Conservation (phyloP, 2,888 invertebrate genomes). For the Mellilla xanthometata region DNA sequence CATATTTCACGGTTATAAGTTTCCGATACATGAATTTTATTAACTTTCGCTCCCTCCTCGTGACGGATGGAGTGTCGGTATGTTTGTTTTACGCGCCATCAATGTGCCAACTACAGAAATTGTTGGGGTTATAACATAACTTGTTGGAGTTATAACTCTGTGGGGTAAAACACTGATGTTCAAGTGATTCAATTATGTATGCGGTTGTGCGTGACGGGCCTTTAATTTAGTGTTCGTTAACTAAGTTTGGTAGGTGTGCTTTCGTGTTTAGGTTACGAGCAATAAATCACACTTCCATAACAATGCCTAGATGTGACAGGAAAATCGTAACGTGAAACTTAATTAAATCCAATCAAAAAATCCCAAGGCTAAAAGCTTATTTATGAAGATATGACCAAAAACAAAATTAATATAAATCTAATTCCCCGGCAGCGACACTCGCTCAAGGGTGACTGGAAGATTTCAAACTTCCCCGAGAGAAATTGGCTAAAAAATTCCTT, state of each 20-base stretch:
- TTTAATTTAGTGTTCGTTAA: constrained; percentile 19
- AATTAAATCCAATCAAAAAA: no score
- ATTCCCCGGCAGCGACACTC: constrained; percentile 45
- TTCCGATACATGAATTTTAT: constrained; percentile 83
- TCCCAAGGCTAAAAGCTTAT: constrained; percentile 6
- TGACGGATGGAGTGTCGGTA: constrained; percentile 69
- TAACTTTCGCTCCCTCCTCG: constrained; percentile 69
- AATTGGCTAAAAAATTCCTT: constrained; percentile 81
- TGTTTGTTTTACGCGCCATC: constrained; percentile 80
- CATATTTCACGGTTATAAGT: constrained; percentile 78
- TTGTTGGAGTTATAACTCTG: constrained; percentile 12
- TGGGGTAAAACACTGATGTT: constrained; percentile 13
- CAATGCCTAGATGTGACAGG: no score
- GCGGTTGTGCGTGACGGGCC: constrained; percentile 45
- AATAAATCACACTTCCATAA: no score
- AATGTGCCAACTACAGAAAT: constrained; percentile 58
- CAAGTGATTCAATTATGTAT: constrained; percentile 50
- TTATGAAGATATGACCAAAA: constrained; percentile 22
- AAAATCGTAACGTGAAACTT: no score
- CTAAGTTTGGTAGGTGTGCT: background rate
- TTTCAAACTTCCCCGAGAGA: constrained; percentile 73
- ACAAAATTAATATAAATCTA: constrained; percentile 33
- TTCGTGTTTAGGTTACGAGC: no score
- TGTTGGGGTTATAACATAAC: constrained; percentile 46
- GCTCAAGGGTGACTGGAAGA: constrained; percentile 73